Base-by-base conservation (phyloP, 1,140 invertebrate genomes). In the Mesaphorura yosii region DNA sequence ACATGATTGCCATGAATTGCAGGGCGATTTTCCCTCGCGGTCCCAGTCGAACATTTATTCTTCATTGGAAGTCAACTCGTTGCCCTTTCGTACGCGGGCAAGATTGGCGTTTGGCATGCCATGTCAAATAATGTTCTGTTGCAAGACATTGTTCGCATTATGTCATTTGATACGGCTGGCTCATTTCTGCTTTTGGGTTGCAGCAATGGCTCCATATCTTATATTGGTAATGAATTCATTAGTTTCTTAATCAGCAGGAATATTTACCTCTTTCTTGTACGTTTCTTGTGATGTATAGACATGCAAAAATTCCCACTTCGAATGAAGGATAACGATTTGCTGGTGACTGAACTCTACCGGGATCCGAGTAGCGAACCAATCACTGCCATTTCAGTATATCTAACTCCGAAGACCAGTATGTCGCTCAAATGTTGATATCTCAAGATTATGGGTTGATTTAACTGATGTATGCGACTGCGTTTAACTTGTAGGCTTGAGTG, bases 301-400 rank as follows among this genome's bases (percentile, higher is more conserved):
- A 98, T 98, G 94, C 92, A 98, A 70, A 98, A 98, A 68, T 98
- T 98, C 73, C 94, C 94, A 2, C 69, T 98, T 7, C 75, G 93
- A 51, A 97, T 98, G 92, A 98, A 98, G 70, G 94, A 98, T 67
- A 98, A 97, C 71, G 94, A 98, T 76, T 73, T 98, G 3, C 70
- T 98, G 19, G 91, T 98, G 0, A 98, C 93, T 19, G 91, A 98
- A 71, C 71, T 98, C 2, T 98, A 97, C 67, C 81, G 83, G 68
- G 94, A 98, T 73, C 88, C 89, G 15, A 85, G 86, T 59, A 82
- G 84, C 66, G 93, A 98, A 72, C 84, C 88, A 22, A 95, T 98
- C 29, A 97, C 93, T 38, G 89, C 93, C n/a, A 91, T 98, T 62
- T 96, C 91, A 42, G 93, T 98, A 2, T 98, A 97, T 71, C 75